These are phyloP conservation scores for Caenorhabditis japonica DNA, from an alignment of 2,888 invertebrate species.

Conservation along the genomic window DNA sequence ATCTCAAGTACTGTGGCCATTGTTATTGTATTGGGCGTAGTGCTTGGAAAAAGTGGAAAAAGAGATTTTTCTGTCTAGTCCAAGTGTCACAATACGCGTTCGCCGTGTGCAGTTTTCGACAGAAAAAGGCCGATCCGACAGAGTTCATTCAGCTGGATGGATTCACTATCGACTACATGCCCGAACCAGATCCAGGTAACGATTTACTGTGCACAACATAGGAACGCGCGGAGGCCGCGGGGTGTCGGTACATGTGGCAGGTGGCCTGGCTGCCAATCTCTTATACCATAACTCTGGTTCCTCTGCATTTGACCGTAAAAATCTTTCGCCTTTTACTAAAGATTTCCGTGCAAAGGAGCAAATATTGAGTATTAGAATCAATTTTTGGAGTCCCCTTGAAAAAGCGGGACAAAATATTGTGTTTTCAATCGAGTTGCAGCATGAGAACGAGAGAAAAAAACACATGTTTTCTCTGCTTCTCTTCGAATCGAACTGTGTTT, in stretches of 20 bases:
- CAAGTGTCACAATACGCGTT: conserved; percentile 98
- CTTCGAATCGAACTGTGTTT: no score
- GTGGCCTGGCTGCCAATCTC: no score
- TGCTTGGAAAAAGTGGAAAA: conserved; percentile 99
- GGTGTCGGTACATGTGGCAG: not conserved
- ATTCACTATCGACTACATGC: conserved; percentile 97
- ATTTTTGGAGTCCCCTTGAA: no score
- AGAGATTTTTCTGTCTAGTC: conserved; percentile 95
- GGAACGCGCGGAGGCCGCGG: not conserved
- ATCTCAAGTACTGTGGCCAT: conserved; percentile 97
- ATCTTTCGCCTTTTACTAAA: conserved; percentile 74
- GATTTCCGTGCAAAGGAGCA: no score
- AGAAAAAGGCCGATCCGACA: conserved; percentile 98
- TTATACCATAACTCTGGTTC: conserved; percentile 56
- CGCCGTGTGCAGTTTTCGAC: conserved; percentile 98
- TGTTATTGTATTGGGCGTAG: conserved; percentile 84
- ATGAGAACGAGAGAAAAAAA: no score
- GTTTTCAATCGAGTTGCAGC: no score
- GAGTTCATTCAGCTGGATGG: conserved; percentile 99
- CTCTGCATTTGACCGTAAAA: conserved; percentile 64
- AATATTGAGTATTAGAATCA: no score
- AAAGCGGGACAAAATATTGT: no score
- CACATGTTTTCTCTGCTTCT: no score
- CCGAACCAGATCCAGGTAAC: conserved; percentile 90
- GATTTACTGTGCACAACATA: not conserved